Evolutionary conservation across 2,113 vertebrate species (phyloP).

Genomic region (Prunella fulvescens): DNA sequence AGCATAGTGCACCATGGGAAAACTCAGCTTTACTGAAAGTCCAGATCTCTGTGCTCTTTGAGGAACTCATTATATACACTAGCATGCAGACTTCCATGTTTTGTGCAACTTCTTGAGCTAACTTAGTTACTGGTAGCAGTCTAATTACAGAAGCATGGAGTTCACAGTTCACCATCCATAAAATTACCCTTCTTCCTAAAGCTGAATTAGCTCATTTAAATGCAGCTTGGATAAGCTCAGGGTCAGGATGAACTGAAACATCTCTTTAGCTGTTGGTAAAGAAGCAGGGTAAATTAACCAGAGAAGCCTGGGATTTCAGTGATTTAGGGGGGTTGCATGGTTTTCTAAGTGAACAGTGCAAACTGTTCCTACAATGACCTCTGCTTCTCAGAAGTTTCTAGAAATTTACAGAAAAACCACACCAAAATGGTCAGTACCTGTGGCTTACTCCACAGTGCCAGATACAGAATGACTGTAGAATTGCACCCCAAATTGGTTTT

Average conservation of each 20-base stretch:
- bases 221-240: background rate
- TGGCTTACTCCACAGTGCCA: background rate
- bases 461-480: background rate
- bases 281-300: background rate
- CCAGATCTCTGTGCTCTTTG: background rate
- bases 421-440: background rate
- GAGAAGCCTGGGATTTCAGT: background rate
- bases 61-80: background rate
- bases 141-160: background rate
- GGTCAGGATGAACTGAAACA: background rate
- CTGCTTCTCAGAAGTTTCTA: background rate
- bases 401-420: background rate
- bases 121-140: background rate
- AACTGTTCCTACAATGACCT: background rate
- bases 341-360: background rate
- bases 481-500: background rate
- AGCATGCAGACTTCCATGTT: background rate
- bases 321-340: background rate
- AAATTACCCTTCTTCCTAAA: background rate
- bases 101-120: background rate
- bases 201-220: background rate
- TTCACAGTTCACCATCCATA: background rate
- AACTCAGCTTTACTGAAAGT: background rate
- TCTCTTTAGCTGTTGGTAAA: background rate
- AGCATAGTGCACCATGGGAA: background rate